A percentile compares a stretch with the other conserved stretches of the same genome.
phyloP scores from a whole-genome alignment of 1,140 invertebrate species.

The Saccostrea echinata region DNA sequence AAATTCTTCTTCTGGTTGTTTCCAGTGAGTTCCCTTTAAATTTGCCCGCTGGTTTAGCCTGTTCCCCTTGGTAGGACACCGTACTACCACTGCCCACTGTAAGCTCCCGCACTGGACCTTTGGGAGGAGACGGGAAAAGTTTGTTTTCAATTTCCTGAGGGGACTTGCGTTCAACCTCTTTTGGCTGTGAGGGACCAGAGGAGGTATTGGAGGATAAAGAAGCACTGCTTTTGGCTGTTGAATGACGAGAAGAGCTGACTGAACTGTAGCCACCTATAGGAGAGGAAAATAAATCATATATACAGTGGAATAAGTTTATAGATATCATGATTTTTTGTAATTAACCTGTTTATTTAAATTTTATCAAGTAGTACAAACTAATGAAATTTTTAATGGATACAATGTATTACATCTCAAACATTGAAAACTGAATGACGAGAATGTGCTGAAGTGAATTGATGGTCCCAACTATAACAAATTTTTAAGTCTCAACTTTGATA shows the following conservation, averaged over 20 bases:
- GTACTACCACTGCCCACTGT: constrained; percentile 48
- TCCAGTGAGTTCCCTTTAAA: constrained; percentile 57
- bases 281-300: not conserved
- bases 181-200: constrained; percentile 11
- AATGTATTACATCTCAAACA: not conserved
- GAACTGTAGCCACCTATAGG: constrained; percentile 45
- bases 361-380: not conserved
- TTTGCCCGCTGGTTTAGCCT: constrained; percentile 58
- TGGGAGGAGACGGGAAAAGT: constrained; percentile 26
- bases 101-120: constrained; percentile 35
- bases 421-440: no score
- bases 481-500: no score
- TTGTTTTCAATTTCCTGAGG: not conserved
- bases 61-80: constrained; percentile 57
- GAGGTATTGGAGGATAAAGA: constrained; percentile 21
- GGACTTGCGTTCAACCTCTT: not conserved
- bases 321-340: not conserved
- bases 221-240: constrained; percentile 1
- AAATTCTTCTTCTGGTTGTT: constrained; percentile 62
- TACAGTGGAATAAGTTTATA: not conserved
- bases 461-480: no score
- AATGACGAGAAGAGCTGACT: constrained; percentile 37
- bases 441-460: no score
- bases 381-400: not conserved
- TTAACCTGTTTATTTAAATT: no score